Evolutionary conservation across 2,888 invertebrate genomes (phyloP).

Genomic region (Nymphalis polychloros): DNA sequence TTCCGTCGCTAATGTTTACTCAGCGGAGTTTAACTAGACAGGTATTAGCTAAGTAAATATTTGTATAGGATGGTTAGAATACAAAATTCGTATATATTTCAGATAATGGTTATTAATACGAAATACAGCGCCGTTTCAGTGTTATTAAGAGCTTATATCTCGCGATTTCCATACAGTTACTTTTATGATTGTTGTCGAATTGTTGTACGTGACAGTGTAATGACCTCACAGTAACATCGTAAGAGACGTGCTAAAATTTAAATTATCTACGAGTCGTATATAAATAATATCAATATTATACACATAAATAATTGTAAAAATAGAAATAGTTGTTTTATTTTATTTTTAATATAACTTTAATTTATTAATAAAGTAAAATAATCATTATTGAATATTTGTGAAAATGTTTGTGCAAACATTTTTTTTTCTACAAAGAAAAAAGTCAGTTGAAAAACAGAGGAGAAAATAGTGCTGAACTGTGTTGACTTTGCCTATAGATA

Average conservation of each 20-base stretch:
- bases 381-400: no score
- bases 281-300: no score
- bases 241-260: not conserved
- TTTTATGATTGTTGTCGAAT: slow-evolving; percentile 14
- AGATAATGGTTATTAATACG: slow-evolving; percentile 25
- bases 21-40: slow-evolving; percentile 43
- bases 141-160: slow-evolving; percentile 26
- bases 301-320: no score
- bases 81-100: slow-evolving; percentile 30
- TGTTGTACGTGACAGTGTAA: slow-evolving; percentile 3
- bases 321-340: no score
- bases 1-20: slow-evolving; percentile 44
- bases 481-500: no score
- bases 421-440: no score
- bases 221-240: not conserved
- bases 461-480: no score
- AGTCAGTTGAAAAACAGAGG: no score
- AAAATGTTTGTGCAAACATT: no score
- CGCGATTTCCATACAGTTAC: slow-evolving; percentile 13
- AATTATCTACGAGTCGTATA: not conserved
- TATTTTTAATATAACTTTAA: no score
- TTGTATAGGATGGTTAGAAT: slow-evolving; percentile 35
- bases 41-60: slow-evolving; percentile 48
- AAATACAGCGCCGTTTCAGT: slow-evolving; percentile 21
- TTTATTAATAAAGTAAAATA: no score